Percentiles rank a stretch among this genome's conserved stretches.
Conservation (phyloP, 2,888 invertebrate species). For the Phaonia tiefii region DNA sequence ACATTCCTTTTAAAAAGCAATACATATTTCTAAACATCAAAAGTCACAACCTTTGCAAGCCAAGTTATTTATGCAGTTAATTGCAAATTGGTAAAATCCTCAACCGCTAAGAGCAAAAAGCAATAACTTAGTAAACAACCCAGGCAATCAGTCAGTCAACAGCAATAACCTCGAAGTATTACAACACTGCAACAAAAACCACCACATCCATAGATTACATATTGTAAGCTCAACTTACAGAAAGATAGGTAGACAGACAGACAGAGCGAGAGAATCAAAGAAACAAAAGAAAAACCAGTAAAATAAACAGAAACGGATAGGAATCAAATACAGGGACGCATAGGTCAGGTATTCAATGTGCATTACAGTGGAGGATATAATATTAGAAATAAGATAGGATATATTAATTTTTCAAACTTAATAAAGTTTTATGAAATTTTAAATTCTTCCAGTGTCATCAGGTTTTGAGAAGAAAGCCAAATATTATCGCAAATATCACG, state of each 20-base stretch:
- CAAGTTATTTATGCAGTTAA: slow-evolving; percentile 24
- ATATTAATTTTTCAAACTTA: no score
- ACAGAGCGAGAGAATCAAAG: slow-evolving; percentile 7
- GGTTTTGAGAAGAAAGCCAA: no score
- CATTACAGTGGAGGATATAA: background rate
- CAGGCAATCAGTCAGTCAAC: no score
- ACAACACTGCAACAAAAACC: background rate
- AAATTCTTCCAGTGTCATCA: no score
- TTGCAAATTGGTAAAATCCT: slow-evolving; percentile 52
- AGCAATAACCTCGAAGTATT: background rate
- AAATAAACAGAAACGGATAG: background rate
- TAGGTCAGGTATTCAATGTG: slow-evolving; percentile 56
- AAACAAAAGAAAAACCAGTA: slow-evolving; percentile 7
- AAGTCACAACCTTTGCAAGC: slow-evolving; percentile 30
- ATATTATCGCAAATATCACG: no score
- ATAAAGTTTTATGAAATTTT: no score
- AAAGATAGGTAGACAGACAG: background rate
- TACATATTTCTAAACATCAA: slow-evolving; percentile 13
- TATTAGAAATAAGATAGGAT: no score
- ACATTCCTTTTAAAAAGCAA: background rate
- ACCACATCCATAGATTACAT: background rate
- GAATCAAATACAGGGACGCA: slow-evolving; percentile 56
- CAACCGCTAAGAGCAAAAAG: slow-evolving; percentile 51
- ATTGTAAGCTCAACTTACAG: background rate
- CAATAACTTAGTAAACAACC: slow-evolving; percentile 11